Evolutionary conservation across 2,113 vertebrate genomes (phyloP), one percentile per base, ranked within the genome.

Genomic region (Nycticorax nycticorax): DNA sequence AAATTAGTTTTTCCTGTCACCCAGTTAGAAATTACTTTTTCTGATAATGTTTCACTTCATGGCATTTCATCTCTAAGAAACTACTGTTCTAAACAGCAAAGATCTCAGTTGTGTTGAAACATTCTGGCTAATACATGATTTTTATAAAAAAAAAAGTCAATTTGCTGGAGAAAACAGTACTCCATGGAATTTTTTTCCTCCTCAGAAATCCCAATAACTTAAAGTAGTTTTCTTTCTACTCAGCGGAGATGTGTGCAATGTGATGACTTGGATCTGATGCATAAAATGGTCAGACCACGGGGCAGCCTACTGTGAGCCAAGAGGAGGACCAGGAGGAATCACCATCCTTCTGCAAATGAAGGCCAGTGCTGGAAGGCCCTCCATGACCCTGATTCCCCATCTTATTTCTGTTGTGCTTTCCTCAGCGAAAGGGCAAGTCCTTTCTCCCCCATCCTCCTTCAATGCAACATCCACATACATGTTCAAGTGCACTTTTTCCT

Each of bases 381-480:
- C n/a, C 32, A 12, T 3, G 13, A n/a, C 5, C 37, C 18, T 1
- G 1, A 45, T 9, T 50, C 9, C 13, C 10, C 32, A 76, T 8
- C 21, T 21, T 33, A 69, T 35, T 89, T 74, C 52, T 62, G 23
- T 33, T 67, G 23, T 2, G 4, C 50, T 77, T 64, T 20, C 20
- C 47, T 62, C 41, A 43, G 18, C 6, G 71, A 62, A 73, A 52
- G 8, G 27, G 4, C 28, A 69, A 77, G 4, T 26, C 6, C 6
- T 10, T 67, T 88, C 50, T 78, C 1, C 27, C 4, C 13, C 30
- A n/a, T n/a, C 6, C 23, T 77, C 35, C 9, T 56, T 17, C 56
- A 74, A 15, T 43, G 14, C 30, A 71, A 91, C 92, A 78, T 13
- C 11, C 27, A 62, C 56, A 37, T 12, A 35, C 1, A 6, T 71